These are phyloP conservation scores for Meliscaeva auricollis DNA, from an alignment of 2,888 invertebrate species.

Conservation along the genomic window DNA sequence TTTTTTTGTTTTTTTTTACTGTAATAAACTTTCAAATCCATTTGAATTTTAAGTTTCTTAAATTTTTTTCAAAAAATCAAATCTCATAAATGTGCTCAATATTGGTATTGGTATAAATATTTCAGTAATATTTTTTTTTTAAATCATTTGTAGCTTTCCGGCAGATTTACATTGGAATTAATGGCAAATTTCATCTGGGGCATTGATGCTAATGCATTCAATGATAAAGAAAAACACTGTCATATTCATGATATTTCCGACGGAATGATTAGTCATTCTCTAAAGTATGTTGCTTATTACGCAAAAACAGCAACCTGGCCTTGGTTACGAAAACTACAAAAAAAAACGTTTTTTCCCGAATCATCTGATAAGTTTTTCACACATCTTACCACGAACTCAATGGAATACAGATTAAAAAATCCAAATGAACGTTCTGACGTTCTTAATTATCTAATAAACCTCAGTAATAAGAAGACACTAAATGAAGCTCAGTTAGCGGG, in stretches of 20 bases:
- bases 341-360: slow-evolving; percentile 74
- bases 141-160: slow-evolving; percentile 75
- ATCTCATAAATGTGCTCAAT: too few relatives aligned
- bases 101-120: too few relatives aligned
- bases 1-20: too few relatives aligned
- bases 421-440: slow-evolving; percentile 77
- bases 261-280: slow-evolving; percentile 74
- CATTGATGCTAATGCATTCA: slow-evolving; percentile 81
- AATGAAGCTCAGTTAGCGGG: slow-evolving; percentile 78
- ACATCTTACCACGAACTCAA: slow-evolving; percentile 72
- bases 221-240: slow-evolving; percentile 48
- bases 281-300: slow-evolving; percentile 76
- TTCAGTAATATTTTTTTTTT: too few relatives aligned
- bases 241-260: slow-evolving; percentile 69
- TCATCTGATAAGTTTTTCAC: slow-evolving; percentile 67
- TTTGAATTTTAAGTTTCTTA: too few relatives aligned
- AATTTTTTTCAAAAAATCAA: too few relatives aligned
- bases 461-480: slow-evolving; percentile 78
- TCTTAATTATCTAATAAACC: slow-evolving; percentile 79
- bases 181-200: slow-evolving; percentile 83
- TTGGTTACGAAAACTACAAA: slow-evolving; percentile 74
- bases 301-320: slow-evolving; percentile 77
- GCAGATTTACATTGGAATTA: slow-evolving; percentile 82
- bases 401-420: slow-evolving; percentile 65
- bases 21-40: too few relatives aligned